These are phyloP conservation scores for Meiosimyza platycephala DNA, from an alignment of 2,888 invertebrate species.

Conservation along the genomic window DNA sequence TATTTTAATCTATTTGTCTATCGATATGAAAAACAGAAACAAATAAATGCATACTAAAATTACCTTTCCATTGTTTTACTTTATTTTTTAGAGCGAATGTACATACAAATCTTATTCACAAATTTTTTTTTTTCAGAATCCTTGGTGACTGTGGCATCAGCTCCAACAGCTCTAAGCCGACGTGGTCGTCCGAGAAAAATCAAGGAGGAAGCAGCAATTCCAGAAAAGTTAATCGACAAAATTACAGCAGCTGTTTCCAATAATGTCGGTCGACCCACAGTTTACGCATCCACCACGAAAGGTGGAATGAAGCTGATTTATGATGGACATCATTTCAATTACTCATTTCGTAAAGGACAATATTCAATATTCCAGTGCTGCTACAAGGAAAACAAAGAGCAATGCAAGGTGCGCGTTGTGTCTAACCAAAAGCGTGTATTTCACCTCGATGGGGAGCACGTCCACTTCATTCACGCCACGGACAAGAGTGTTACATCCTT, in stretches of 20 bases:
- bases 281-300: conserved; percentile 64
- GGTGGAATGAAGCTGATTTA: conserved; percentile 64
- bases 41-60: too few species aligned
- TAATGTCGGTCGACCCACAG: conserved; percentile 48
- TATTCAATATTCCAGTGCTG: conserved; percentile 64
- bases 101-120: too few species aligned
- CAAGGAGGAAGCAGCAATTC: conserved; percentile 44
- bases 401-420: conserved; percentile 62
- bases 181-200: conserved; percentile 55
- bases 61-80: too few species aligned
- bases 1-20: too few species aligned
- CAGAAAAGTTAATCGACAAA: conserved; percentile 53
- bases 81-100: too few species aligned
- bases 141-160: conserved; percentile 35
- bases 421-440: conserved; percentile 62
- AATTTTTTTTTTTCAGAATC: conserved; percentile 10
- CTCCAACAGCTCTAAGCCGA: conserved; percentile 46
- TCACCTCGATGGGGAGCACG: conserved; percentile 61
- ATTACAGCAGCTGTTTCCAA: conserved; percentile 53
- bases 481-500: conserved; percentile 63
- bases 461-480: conserved; percentile 62
- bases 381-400: conserved; percentile 61
- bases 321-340: conserved; percentile 64
- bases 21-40: too few species aligned
- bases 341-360: conserved; percentile 61